Evolutionary conservation across 2,797 vertebrate genomes (phyloP).

Genomic region (Aeoliscus strigatus): DNA sequence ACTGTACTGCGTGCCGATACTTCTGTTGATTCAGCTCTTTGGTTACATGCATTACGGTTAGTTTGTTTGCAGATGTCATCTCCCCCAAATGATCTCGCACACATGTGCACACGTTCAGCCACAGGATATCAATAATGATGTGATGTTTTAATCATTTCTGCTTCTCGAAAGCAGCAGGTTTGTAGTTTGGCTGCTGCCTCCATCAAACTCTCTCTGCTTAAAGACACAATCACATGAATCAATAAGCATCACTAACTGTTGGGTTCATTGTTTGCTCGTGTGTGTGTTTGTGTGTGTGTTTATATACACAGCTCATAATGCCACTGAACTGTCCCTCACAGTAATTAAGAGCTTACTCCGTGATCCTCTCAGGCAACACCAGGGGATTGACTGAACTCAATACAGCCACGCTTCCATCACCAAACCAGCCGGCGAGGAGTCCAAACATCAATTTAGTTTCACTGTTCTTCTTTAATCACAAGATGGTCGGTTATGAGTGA

Average conservation of each 20-base stretch:
- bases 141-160: slow-evolving; percentile 14
- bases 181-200: too few species aligned
- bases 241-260: too few species aligned
- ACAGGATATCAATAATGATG: slow-evolving; percentile 18
- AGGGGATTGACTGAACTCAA: slow-evolving; percentile 47
- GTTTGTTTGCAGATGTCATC: slow-evolving; percentile 2
- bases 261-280: too few species aligned
- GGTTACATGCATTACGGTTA: background rate
- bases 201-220: too few species aligned
- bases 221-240: too few species aligned
- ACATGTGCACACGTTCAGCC: background rate
- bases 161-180: background rate
- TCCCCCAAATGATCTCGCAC: slow-evolving; percentile 13
- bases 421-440: slow-evolving; percentile 28
- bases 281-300: slow-evolving; percentile 9
- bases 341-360: slow-evolving; percentile 66
- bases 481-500: slow-evolving; percentile 9
- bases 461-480: slow-evolving; percentile 21
- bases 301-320: slow-evolving; percentile 47
- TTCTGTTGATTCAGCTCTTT: slow-evolving; percentile 13
- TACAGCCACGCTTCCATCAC: slow-evolving; percentile 37
- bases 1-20: background rate
- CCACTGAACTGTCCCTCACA: slow-evolving; percentile 56
- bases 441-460: slow-evolving; percentile 30
- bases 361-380: slow-evolving; percentile 53